phyloP scores from a whole-genome alignment of 2,888 invertebrate species.

The Trachelus tabidus region DNA sequence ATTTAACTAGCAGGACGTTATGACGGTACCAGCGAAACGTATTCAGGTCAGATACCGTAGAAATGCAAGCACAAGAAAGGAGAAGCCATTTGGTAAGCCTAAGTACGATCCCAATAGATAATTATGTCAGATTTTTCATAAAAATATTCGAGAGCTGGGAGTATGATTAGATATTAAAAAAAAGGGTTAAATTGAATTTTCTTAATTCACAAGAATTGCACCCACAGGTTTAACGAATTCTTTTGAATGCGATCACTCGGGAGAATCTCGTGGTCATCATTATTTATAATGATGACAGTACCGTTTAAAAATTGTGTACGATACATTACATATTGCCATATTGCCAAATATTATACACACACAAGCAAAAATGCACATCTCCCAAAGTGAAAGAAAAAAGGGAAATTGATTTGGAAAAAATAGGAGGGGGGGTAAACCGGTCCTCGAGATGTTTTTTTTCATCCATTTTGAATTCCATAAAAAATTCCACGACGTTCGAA shows the following conservation, averaged over 20 bases:
- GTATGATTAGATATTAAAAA: neutral
- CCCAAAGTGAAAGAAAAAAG: neutral
- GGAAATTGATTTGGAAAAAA: neutral
- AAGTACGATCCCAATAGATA: conserved; percentile 7
- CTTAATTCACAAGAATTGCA: conserved; percentile 20
- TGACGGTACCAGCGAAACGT: conserved; percentile 6
- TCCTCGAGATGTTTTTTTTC: neutral
- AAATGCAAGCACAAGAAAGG: conserved; percentile 36
- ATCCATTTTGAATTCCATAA: neutral
- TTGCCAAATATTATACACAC: no score
- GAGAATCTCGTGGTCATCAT: neutral
- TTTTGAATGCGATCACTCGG: neutral
- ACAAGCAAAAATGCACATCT: no score
- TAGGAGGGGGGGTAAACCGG: neutral
- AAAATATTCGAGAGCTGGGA: neutral
- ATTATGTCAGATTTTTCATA: neutral
- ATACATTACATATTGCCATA: neutral
- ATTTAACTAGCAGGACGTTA: neutral
- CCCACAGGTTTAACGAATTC: conserved; percentile 2
- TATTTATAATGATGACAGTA: neutral
- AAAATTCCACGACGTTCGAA: neutral
- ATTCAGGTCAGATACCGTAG: conserved; percentile 51
- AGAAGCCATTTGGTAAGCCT: conserved; percentile 43
- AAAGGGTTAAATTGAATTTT: neutral
- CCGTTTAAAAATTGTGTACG: neutral